Base-by-base conservation (phyloP, 2,888 invertebrate species). In the Tenthredo livida region DNA sequence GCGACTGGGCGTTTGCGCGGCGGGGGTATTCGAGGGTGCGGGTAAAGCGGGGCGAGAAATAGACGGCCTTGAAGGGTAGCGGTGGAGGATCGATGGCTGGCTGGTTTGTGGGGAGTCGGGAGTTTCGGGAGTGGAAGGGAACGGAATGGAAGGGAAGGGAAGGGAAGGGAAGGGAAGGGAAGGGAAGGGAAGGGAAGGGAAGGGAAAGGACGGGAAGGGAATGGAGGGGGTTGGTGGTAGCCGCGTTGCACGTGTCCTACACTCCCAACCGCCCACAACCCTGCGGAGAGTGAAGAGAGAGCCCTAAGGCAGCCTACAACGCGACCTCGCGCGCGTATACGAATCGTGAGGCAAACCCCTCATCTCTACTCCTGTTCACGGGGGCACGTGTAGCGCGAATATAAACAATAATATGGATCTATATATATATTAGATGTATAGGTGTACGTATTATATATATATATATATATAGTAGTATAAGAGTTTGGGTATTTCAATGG, bases 1-100 rank as follows among this genome's bases (percentile, higher is more conserved):
- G 88, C 86, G 89, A 89, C 29, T 12, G 77, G 33, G 37, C 17
- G 78, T 86, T 86, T 85, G 87, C 77, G 88, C 90, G 88, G 90
- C 89, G 92, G 91, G 91, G 91, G 91, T 92, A 92, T 92, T 91
- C 92, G 91, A 91, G 88, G 83, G 86, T 90, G 87, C 87, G 86
- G 84, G 89, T 85, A 87, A 67, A 89, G 90, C 88, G 91, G 89
- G 92, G 92, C 91, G 75, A 82, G 61, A 82, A 84, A 86, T 73
- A 70, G 84, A 89, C 91, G 92, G 92, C 93, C 92, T 93, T 93
- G 92, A 92, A 89, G 88, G 85, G 78, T 88, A 86, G 86, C 87
- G 17, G 88, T 88, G 85, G 87, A 88, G 89, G 90, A 93, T 92
- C 92, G 93, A 93, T 93, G 90, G 88, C 87, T 84, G 87, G 86